These are phyloP conservation scores for Aleiodes sp. DNA, from an alignment of 1,140 invertebrate genomes.

Conservation along the genomic window DNA sequence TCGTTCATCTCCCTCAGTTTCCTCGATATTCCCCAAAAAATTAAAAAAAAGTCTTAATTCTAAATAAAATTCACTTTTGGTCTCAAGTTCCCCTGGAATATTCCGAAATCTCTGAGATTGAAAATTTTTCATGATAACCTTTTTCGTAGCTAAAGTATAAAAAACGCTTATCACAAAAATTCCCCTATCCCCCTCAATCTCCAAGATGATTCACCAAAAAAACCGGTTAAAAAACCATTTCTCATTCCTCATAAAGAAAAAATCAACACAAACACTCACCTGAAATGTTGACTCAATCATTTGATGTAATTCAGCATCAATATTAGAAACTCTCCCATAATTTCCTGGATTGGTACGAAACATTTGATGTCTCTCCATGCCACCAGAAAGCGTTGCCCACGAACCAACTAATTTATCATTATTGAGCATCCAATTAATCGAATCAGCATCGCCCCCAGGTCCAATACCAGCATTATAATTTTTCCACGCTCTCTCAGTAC, in stretches of 20 bases:
- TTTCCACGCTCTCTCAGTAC: conserved; percentile 79
- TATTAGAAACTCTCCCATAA: conserved; percentile 57
- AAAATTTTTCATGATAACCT: too few species aligned
- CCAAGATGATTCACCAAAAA: background rate
- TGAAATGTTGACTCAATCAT: conserved; percentile 65
- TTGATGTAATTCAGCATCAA: conserved; percentile 60
- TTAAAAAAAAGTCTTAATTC: too few species aligned
- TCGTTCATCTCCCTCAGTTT: too few species aligned
- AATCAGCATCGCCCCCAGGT: conserved; percentile 62
- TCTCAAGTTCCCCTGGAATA: too few species aligned
- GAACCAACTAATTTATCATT: conserved; percentile 64
- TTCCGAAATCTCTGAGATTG: too few species aligned
- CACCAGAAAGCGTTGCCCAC: conserved; percentile 52
- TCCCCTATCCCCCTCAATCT: too few species aligned
- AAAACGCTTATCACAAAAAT: too few species aligned
- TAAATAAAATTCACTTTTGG: too few species aligned
- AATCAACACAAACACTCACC: conserved; percentile 48
- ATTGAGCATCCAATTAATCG: conserved; percentile 70
- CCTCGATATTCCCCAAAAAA: too few species aligned
- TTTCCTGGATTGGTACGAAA: conserved; percentile 53
- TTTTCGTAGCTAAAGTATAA: background rate
- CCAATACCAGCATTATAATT: conserved; percentile 58
- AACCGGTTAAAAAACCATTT: background rate
- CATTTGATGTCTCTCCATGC: conserved; percentile 60
- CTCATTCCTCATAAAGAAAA: background rate